These are phyloP conservation scores for Achatina immaculata DNA, from an alignment of 1,140 invertebrate genomes.

Conservation along the genomic window DNA sequence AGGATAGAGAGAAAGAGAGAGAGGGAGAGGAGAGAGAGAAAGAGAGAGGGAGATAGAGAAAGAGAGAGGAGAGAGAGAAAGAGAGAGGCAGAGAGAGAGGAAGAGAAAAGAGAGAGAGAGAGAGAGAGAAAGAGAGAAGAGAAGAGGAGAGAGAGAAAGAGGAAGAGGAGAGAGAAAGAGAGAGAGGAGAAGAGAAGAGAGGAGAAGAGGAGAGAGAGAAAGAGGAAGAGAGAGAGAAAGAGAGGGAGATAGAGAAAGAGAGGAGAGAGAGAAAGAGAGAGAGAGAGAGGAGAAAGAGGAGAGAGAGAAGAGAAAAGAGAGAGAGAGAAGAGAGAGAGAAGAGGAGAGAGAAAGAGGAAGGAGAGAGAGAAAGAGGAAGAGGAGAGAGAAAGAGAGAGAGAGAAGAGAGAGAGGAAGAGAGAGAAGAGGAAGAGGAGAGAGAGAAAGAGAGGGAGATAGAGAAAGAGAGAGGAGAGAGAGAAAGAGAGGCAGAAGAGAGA, in stretches of 20 bases:
- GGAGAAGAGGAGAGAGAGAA: background rate
- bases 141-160: conserved; percentile 16
- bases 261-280: background rate
- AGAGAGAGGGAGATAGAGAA: background rate
- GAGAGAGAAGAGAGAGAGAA: conserved; percentile 10
- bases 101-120: background rate
- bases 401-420: background rate
- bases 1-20: background rate
- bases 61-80: background rate
- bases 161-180: conserved; percentile 6
- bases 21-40: background rate
- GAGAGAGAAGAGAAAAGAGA: conserved; percentile 11
- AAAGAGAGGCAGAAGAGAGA: too few relatives aligned
- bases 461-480: too few relatives aligned
- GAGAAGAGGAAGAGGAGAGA: conserved; percentile 8
- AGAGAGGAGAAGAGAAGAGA: background rate
- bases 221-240: conserved; percentile 7
- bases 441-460: conserved; percentile 4
- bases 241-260: conserved; percentile 7
- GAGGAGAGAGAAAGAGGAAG: background rate
- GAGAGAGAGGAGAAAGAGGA: background rate
- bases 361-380: background rate
- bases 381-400: background rate
- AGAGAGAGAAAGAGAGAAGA: background rate
- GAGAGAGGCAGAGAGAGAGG: background rate